Evolutionary conservation across 2,888 invertebrate species (phyloP), one percentile per base, ranked within the genome.

Genomic region (Stratiomys singularior): DNA sequence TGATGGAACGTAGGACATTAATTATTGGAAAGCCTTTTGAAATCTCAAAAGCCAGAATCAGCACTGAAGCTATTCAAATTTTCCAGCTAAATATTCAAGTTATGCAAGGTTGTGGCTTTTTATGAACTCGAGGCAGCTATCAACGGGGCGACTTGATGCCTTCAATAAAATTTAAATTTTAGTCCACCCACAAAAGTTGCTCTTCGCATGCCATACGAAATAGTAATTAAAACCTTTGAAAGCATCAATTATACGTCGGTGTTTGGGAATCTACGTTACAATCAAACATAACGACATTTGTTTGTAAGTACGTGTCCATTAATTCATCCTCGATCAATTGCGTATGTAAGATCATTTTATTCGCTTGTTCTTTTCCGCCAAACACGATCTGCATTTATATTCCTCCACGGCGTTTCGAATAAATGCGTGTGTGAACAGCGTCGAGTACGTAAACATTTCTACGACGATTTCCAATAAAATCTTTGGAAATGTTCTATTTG

Each of bases 401-500:
- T 13, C 23, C 5, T 18, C 25, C 25, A 7, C 18, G 21, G 52
- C 7, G n/a, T 13, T 13, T 60, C 7, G 5, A 60, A 60, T 9
- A 37, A 5, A 37, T 37, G 37, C 9, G 25, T 2, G 23, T 23
- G 4, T 13, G 23, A 23, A 18, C 23, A 23, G 4, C 60, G 25
- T 5, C 23, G 4, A 25, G 21, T 23, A 7, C 15, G 21, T 60
- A 18, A 18, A 60, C 23, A 60, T 60, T 60, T 60, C 60, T 7
- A 28, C 28, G 28, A 64, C 15, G 64, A 15, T 64, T 64, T 64
- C 64, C 64, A 28, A 13, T 64, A 60, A n/a, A 37, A 37, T 64
- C 23, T 64, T 64, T 64, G 11, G 13, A 64, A 30, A 30, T 30
- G 64, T 64, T 30, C 64, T 64, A 64, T 30, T 64, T 64, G 64